Conservation (phyloP, 2,888 invertebrate species). For the Drosophila eohydei region DNA sequence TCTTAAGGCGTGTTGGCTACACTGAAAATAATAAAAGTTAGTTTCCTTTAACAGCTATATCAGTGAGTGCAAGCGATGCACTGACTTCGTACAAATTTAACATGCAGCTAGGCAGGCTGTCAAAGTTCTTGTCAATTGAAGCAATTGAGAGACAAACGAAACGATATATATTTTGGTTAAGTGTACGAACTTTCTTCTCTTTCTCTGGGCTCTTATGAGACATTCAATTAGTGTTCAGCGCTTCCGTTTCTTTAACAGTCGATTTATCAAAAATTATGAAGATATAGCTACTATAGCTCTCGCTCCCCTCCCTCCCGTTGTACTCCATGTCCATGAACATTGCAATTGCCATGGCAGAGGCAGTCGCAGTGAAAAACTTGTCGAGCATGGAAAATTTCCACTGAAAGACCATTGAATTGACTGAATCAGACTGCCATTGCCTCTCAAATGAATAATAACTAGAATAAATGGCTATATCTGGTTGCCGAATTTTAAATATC, state of each 20-base stretch:
- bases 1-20: not conserved
- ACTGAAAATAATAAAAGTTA: not conserved
- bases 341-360: constrained; percentile 22
- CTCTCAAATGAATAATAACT: constrained; percentile 16
- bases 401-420: constrained; percentile 57
- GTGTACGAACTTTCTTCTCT: not conserved
- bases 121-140: constrained; percentile 5
- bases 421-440: constrained; percentile 24
- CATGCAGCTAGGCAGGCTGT: constrained; percentile 1
- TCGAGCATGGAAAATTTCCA: constrained; percentile 67
- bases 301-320: not conserved
- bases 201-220: not conserved
- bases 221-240: not conserved
- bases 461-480: not conserved
- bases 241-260: constrained; percentile 4
- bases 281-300: not conserved
- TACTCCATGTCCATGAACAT: not conserved
- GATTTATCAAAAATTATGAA: not conserved
- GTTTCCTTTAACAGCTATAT: constrained; percentile 1
- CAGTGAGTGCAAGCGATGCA: constrained; percentile 2
- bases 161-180: not conserved
- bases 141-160: not conserved
- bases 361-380: constrained; percentile 30
- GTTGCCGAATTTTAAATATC: not conserved
- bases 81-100: not conserved